A percentile compares a stretch with the other conserved stretches of the same genome.
phyloP scores from a whole-genome alignment of 2,797 vertebrate genomes.

The Parambassis ranga region DNA sequence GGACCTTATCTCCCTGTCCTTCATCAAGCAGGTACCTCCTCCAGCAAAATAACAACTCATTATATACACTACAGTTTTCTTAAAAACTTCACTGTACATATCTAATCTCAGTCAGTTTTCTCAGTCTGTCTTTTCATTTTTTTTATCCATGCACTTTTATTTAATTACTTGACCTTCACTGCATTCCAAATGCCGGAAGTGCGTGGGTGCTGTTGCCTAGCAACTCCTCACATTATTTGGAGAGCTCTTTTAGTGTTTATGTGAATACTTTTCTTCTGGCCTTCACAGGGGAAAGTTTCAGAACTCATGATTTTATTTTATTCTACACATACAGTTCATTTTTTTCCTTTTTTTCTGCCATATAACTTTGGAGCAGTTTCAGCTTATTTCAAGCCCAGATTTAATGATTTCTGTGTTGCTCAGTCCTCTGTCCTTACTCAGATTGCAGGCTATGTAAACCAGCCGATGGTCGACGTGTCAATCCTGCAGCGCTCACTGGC shows the following conservation, averaged over 20 bases:
- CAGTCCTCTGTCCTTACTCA: constrained; percentile 45
- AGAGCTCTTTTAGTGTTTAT: constrained; percentile 36
- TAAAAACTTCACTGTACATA: neutral
- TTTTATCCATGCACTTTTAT: constrained; percentile 29
- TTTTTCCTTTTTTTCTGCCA: neutral
- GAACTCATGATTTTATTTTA: neutral
- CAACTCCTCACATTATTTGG: constrained; percentile 53
- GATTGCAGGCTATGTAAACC: constrained; percentile 97
- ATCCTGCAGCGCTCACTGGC: constrained; percentile 97
- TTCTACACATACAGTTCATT: neutral
- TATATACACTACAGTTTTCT: neutral
- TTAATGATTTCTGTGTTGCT: neutral
- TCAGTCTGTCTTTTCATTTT: constrained; percentile 5
- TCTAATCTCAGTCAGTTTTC: neutral
- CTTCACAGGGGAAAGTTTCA: constrained; percentile 6
- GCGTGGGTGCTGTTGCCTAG: constrained; percentile 70
- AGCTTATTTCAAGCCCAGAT: neutral
- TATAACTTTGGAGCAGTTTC: neutral
- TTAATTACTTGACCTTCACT: constrained; percentile 50
- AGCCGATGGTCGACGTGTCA: constrained; percentile 95
- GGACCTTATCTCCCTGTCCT: constrained; percentile 96
- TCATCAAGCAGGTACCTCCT: constrained; percentile 93
- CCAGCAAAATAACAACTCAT: constrained; percentile 3
- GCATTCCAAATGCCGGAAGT: constrained; percentile 35
- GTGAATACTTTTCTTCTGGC: constrained; percentile 16